Base-by-base conservation (phyloP, 2,797 vertebrate species). In the Alauda arvensis region DNA sequence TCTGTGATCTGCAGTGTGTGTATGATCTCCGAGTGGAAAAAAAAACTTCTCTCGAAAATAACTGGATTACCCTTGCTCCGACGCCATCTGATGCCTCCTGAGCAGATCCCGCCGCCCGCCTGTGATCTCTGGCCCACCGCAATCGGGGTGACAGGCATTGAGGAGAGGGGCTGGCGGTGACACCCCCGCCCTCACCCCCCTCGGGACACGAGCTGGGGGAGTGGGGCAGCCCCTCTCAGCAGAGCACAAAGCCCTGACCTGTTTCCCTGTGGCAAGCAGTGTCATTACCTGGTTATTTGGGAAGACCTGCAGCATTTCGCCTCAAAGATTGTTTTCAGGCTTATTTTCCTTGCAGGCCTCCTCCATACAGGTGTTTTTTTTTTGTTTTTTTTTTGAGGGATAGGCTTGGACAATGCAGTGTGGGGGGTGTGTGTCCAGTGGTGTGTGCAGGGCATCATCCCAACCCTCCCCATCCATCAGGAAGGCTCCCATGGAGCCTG, bases 41-140 rank as follows among this genome's bases (percentile, higher is more conserved):
- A 37, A 37, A 94, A 97, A 97, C 96, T 97, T 97, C 96, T 96
- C 96, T 95, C 37, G 94, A 97, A 96, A 97, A 97, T 97, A 97
- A 98, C 95, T 97, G 97, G 97, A 98, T 98, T 98, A 97, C 97
- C 96, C 96, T 96, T 97, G 97, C 95, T 96, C 91, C 63, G 48
- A 90, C 92, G 86, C 95, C 82, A 95, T 97, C 97, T 96, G 97
- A 97, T 96, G 97, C 96, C 95, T 96, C 95, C 80, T 88, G 93
- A 67, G 88, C 94, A 93, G 97, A 96, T 91, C 95, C 92, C n/a
- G 51, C 87, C n/a, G 87, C 92, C 76, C 69, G 87, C 93, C 97
- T 97, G 94, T 98, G 97, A 98, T 98, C 97, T 97, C 96, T 94
- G 85, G 88, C 96, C 95, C 95, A 65, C 94, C 37, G 2, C 97